Percentiles rank a stretch among this genome's conserved stretches.
These are phyloP conservation scores for Mylabris sibirica DNA, from an alignment of 2,888 invertebrate genomes.

Conservation along the genomic window DNA sequence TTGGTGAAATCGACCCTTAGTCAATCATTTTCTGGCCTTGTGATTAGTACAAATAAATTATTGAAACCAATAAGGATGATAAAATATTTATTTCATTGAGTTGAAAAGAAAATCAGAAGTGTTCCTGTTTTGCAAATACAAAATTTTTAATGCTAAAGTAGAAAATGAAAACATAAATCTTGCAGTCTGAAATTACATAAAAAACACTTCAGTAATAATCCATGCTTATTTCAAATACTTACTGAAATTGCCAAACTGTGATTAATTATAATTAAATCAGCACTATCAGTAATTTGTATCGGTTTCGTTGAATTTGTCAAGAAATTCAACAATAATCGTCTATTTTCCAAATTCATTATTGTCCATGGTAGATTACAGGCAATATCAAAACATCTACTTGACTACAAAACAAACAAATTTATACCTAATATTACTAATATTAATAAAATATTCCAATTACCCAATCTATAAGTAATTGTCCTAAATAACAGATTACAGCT, in stretches of 20 bases:
- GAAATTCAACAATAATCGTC: background rate
- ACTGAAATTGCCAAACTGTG: background rate
- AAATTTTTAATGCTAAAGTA: background rate
- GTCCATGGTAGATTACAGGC: background rate
- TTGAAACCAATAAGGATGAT: no score
- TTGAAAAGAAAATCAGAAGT: no score
- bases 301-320: background rate
- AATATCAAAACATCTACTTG: background rate
- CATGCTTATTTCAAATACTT: background rate
- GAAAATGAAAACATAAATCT: background rate
- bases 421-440: no score
- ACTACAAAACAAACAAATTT: background rate
- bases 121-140: background rate
- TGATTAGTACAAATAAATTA: no score
- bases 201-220: no score
- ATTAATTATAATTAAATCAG: background rate
- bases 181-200: background rate
- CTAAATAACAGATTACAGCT: background rate
- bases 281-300: background rate
- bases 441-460: background rate
- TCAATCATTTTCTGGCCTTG: no score
- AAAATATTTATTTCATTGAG: background rate
- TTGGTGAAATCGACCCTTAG: no score
- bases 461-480: background rate
- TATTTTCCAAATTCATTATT: background rate